Evolutionary conservation across 2,888 invertebrate species (phyloP).

Genomic region (Synanthedon tipuliformis): DNA sequence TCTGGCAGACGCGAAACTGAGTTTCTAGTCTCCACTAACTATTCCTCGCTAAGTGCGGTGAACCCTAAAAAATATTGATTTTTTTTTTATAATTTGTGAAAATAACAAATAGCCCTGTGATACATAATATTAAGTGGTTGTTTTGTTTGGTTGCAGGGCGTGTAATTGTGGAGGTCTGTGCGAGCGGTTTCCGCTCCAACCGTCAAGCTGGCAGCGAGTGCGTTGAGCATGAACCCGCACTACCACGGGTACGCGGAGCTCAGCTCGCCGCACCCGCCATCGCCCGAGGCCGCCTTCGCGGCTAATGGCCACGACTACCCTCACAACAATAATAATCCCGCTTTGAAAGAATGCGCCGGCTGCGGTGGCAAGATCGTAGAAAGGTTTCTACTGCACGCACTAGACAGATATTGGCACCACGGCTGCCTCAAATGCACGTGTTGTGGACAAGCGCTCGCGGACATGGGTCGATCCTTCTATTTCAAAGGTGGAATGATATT

Average conservation of each 20-base stretch:
- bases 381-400: constrained; percentile 89
- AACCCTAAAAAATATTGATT: too few species aligned
- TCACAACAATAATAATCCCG: constrained; percentile 71
- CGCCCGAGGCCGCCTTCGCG: constrained; percentile 78
- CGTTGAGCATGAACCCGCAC: constrained; percentile 91
- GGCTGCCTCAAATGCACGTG: constrained; percentile 93
- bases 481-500: constrained; percentile 94
- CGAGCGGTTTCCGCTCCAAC: constrained; percentile 69
- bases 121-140: neutral
- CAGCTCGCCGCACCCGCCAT: constrained; percentile 81
- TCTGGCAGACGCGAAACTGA: too few species aligned
- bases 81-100: neutral
- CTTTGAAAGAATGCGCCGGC: constrained; percentile 86
- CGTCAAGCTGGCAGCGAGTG: constrained; percentile 90
- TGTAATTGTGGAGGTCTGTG: constrained; percentile 62
- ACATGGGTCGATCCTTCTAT: constrained; percentile 92
- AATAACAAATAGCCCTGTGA: neutral
- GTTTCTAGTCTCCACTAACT: too few species aligned
- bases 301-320: constrained; percentile 72
- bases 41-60: too few species aligned
- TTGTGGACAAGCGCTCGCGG: constrained; percentile 89
- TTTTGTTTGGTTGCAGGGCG: constrained; percentile 46
- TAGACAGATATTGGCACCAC: constrained; percentile 97
- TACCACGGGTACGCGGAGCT: constrained; percentile 88
- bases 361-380: constrained; percentile 94